Base-by-base conservation (phyloP, 2,113 vertebrate genomes). In the Misgurnus mizolepis region DNA sequence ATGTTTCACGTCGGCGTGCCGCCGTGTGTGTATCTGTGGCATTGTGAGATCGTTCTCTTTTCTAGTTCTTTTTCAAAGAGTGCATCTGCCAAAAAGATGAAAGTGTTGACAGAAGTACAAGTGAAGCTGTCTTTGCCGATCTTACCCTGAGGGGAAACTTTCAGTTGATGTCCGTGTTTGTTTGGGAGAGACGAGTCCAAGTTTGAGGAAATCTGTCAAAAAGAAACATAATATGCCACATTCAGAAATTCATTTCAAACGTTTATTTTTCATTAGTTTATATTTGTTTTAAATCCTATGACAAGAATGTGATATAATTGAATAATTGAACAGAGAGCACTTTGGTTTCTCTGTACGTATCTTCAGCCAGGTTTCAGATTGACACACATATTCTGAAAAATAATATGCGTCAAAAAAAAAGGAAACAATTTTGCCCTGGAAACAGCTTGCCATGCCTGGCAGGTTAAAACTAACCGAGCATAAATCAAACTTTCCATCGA, bases 111-210 rank as follows among this genome's bases (percentile, higher is more conserved):
- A 85, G 76, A 83, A 14, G 56, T 79, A 86, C 84, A 87, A 55
- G 76, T 82, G 80, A 87, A 53, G 50, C 17, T 55, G 65, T 53
- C 78, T 86, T 88, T 85, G 76, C 71, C 56, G 82, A 71, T 89
- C 91, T 89, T 69, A 92, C 92, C 91, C 90, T 87, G 45, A 80
- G 85, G 90, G 88, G 78, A 86, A 86, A 88, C 82, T 85, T 84
- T 83, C 84, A 45, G 82, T 83, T 74, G 84, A 83, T 85, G 88
- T 89, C 87, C 75, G 86, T 88, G 89, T 84, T 85, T 78, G 45
- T 76, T 65, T 53, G 58, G 86, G 79, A 81, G 73, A 66, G 82
- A 61, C 84, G 67, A 78, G 85, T 88, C 88, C 88, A 77, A 83
- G 86, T 79, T 84, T 80, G 87, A 86, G 64, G 87, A 70, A 84